phyloP scores from a whole-genome alignment of 2,113 vertebrate species.

The Cyrtonyx montezumae region DNA sequence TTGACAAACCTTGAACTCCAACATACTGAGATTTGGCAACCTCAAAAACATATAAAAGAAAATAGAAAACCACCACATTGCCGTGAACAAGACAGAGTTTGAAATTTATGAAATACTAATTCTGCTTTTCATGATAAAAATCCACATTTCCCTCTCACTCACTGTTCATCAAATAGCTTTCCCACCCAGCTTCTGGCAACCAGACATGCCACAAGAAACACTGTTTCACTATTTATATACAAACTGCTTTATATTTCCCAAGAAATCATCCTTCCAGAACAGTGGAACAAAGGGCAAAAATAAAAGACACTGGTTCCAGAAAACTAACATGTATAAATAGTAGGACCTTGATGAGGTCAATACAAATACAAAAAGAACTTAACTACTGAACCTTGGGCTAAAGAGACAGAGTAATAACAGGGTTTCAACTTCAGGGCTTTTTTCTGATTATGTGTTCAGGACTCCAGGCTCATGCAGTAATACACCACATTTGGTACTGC shows the following conservation, averaged over 20 bases:
- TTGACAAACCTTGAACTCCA: neutral
- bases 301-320: neutral
- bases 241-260: neutral
- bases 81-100: neutral
- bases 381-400: neutral
- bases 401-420: neutral
- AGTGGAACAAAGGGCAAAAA: neutral
- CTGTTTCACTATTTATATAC: neutral
- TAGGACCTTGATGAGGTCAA: neutral
- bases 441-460: neutral
- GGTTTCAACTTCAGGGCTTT: neutral
- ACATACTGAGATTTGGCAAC: neutral
- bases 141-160: neutral
- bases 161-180: neutral
- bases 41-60: neutral
- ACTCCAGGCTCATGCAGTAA: neutral
- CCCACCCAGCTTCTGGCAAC: neutral
- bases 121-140: neutral
- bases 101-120: neutral
- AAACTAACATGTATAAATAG: neutral
- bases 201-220: neutral
- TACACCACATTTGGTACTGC: neutral
- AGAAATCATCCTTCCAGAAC: neutral
- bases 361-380: neutral
- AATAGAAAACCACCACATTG: neutral